A percentile compares a stretch with the other conserved stretches of the same genome.
phyloP scores from a whole-genome alignment of 1,140 invertebrate species.

The Penaeus chinensis region DNA sequence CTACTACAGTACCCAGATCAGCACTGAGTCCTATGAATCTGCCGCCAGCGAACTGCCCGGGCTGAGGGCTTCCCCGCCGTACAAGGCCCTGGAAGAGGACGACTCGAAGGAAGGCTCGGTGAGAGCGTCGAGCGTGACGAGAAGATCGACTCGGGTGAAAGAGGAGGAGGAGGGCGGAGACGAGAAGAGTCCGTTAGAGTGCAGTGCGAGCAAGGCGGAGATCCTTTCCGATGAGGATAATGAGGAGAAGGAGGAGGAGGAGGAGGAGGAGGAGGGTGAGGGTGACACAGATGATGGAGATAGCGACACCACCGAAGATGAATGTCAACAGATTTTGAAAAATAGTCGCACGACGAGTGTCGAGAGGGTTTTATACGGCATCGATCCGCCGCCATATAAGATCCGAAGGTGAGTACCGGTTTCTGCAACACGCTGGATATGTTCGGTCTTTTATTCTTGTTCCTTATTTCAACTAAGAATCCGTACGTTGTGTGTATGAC shows the following conservation, averaged over 20 bases:
- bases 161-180: neutral
- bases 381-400: constrained; percentile 51
- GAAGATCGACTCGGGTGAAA: too few relatives aligned
- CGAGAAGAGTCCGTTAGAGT: neutral
- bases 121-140: too few relatives aligned
- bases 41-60: constrained; percentile 15
- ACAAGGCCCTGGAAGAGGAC: neutral
- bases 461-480: neutral
- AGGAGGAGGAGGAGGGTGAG: too few relatives aligned
- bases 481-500: too few relatives aligned
- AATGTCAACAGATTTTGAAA: neutral
- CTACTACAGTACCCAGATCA: neutral
- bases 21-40: constrained; percentile 29
- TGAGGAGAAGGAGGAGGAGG: too few relatives aligned
- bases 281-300: constrained; percentile 8
- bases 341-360: constrained; percentile 34
- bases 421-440: too few relatives aligned
- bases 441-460: neutral
- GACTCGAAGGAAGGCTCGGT: neutral
- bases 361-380: constrained; percentile 53
- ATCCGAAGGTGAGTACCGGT: constrained; percentile 37
- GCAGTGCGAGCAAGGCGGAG: too few relatives aligned
- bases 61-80: neutral
- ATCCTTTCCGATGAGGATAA: too few relatives aligned
- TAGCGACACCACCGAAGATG: constrained; percentile 35